A percentile compares a stretch with the other conserved stretches of the same genome.
Evolutionary conservation across 2,113 vertebrate genomes (phyloP).

Genomic region (Dicentrarchus labrax): DNA sequence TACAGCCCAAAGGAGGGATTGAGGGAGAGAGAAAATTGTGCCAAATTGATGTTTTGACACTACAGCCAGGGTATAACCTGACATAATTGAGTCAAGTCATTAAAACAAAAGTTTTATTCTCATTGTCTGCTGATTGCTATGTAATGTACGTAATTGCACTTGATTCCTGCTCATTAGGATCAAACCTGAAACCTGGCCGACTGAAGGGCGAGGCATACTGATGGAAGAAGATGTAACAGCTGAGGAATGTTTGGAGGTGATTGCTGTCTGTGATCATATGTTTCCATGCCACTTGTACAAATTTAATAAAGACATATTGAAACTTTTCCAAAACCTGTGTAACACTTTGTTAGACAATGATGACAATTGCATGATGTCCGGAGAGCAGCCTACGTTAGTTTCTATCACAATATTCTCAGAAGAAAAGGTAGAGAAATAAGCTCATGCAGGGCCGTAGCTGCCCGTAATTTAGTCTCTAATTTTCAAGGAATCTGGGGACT

Average conservation of each 20-base stretch:
- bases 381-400: not conserved
- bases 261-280: constrained; percentile 17
- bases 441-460: not conserved
- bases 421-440: not conserved
- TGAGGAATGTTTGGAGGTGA: constrained; percentile 61
- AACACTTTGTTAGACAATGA: not conserved
- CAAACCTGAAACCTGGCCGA: constrained; percentile 22
- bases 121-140: constrained; percentile 48
- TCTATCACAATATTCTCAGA: not conserved
- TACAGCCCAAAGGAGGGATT: not conserved
- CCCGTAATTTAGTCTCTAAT: not conserved
- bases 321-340: no score
- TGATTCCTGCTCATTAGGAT: constrained; percentile 51
- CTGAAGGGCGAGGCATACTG: constrained; percentile 27
- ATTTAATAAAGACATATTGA: not conserved
- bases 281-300: constrained; percentile 29
- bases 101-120: constrained; percentile 8
- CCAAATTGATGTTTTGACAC: constrained; percentile 55
- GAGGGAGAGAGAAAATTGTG: constrained; percentile 23
- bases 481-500: not conserved
- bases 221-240: constrained; percentile 52
- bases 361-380: not conserved
- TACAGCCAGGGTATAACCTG: not conserved
- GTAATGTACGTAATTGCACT: constrained; percentile 31
- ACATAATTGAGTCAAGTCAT: constrained; percentile 22